A percentile compares a stretch with the other conserved stretches of the same genome.
Conservation (phyloP, 2,888 invertebrate genomes). For the Alcis repandata region DNA sequence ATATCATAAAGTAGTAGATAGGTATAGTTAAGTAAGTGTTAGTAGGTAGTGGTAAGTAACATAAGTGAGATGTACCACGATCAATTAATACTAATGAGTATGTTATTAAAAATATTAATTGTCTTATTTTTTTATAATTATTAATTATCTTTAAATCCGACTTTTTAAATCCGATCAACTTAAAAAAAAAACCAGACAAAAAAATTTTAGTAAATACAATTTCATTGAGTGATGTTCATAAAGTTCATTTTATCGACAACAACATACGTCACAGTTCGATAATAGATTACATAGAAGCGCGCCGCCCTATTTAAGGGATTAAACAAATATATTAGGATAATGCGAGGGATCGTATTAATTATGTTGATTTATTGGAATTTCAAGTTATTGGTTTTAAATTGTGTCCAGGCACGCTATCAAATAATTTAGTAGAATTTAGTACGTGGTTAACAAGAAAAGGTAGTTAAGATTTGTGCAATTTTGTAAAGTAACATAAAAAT, state of each 20-base stretch:
- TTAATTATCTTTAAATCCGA: too few relatives aligned
- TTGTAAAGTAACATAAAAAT: background rate
- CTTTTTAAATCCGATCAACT: too few relatives aligned
- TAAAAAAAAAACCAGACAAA: too few relatives aligned
- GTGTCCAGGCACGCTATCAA: slow-evolving; percentile 68
- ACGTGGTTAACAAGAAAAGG: background rate
- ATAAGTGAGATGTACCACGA: too few relatives aligned
- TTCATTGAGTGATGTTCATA: slow-evolving; percentile 7
- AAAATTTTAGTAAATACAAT: background rate
- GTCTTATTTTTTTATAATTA: too few relatives aligned
- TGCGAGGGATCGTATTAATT: slow-evolving; percentile 64
- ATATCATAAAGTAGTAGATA: too few relatives aligned
- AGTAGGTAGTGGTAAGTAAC: too few relatives aligned
- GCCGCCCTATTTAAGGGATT: slow-evolving; percentile 63
- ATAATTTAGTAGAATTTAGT: slow-evolving; percentile 31
- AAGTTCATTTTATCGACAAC: slow-evolving; percentile 36
- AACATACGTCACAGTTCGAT: slow-evolving; percentile 64
- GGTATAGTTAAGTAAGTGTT: too few relatives aligned
- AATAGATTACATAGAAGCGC: slow-evolving; percentile 47
- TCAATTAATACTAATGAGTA: too few relatives aligned
- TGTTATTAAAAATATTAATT: too few relatives aligned
- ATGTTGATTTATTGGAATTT: slow-evolving; percentile 66
- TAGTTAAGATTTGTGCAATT: background rate
- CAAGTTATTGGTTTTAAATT: slow-evolving; percentile 56
- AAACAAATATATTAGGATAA: slow-evolving; percentile 77